Conservation (phyloP, 2,888 invertebrate species). For the Aphidius colemani region DNA sequence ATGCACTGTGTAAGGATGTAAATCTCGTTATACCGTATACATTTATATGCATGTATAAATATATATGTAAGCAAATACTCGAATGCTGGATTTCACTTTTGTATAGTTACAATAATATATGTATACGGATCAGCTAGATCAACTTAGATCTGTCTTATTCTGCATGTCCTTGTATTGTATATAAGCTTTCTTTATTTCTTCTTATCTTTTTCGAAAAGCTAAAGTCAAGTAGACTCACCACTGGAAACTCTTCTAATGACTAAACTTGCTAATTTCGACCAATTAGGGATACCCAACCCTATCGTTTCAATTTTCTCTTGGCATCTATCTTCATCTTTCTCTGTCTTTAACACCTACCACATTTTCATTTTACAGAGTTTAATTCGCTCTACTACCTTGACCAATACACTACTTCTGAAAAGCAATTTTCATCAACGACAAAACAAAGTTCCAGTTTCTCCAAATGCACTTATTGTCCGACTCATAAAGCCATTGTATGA, state of each 20-base stretch:
- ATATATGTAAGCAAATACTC: no score
- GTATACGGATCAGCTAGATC: slow-evolving; percentile 2
- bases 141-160: slow-evolving; percentile 29
- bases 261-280: slow-evolving; percentile 61
- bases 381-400: slow-evolving; percentile 5
- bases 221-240: slow-evolving; percentile 53
- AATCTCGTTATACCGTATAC: no score
- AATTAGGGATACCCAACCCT: slow-evolving; percentile 52
- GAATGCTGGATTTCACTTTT: no score
- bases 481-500: no score
- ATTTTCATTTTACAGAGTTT: neutral
- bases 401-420: neutral
- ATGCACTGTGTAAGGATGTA: no score
- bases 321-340: slow-evolving; percentile 14
- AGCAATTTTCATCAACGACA: no score
- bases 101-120: neutral
- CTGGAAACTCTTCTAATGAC: slow-evolving; percentile 60
- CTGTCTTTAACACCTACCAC: slow-evolving; percentile 12
- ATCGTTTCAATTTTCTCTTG: slow-evolving; percentile 13
- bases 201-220: slow-evolving; percentile 50
- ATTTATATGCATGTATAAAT: no score
- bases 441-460: neutral
- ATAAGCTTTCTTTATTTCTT: slow-evolving; percentile 34
- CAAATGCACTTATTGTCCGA: neutral
- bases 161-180: slow-evolving; percentile 14